These are phyloP conservation scores for Ectropis grisescens DNA, from an alignment of 1,140 invertebrate genomes.

Conservation along the genomic window DNA sequence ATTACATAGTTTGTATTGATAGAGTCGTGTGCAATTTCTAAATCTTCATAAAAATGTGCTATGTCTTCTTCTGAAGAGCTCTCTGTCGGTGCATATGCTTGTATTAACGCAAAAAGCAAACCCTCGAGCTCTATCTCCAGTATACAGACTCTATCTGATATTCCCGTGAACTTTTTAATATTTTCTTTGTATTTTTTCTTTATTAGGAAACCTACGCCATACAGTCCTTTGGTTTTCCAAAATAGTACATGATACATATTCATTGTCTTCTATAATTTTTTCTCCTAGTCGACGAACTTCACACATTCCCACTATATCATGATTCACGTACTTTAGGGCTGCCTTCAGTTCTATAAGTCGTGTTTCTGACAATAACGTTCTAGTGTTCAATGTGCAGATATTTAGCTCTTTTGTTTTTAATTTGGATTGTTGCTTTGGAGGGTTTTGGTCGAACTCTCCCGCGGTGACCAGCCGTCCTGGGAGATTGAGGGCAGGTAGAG, in stretches of 20 bases:
- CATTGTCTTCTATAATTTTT: slow-evolving; percentile 18
- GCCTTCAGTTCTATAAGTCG: slow-evolving; percentile 22
- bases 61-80: slow-evolving; percentile 18
- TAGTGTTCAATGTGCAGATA: slow-evolving; percentile 22
- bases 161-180: slow-evolving; percentile 17
- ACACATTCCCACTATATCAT: slow-evolving; percentile 25
- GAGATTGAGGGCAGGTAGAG: background rate
- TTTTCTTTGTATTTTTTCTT: slow-evolving; percentile 21
- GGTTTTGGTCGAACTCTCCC: too few species aligned
- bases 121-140: slow-evolving; percentile 17
- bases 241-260: slow-evolving; percentile 25
- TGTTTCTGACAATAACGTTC: slow-evolving; percentile 16
- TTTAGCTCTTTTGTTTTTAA: slow-evolving; percentile 10
- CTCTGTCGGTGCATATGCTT: slow-evolving; percentile 22
- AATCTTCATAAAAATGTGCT: slow-evolving; percentile 18
- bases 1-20: too few species aligned
- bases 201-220: slow-evolving; percentile 22
- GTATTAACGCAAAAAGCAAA: slow-evolving; percentile 17
- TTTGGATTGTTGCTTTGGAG: slow-evolving; percentile 10
- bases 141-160: slow-evolving; percentile 23
- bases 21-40: slow-evolving; percentile 15
- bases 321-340: slow-evolving; percentile 22
- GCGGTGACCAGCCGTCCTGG: too few species aligned
- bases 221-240: slow-evolving; percentile 23
- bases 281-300: slow-evolving; percentile 22